Percentiles rank a stretch among this genome's conserved stretches.
These are phyloP conservation scores for Palloptera scutellata DNA, from an alignment of 2,888 invertebrate genomes.

Conservation along the genomic window DNA sequence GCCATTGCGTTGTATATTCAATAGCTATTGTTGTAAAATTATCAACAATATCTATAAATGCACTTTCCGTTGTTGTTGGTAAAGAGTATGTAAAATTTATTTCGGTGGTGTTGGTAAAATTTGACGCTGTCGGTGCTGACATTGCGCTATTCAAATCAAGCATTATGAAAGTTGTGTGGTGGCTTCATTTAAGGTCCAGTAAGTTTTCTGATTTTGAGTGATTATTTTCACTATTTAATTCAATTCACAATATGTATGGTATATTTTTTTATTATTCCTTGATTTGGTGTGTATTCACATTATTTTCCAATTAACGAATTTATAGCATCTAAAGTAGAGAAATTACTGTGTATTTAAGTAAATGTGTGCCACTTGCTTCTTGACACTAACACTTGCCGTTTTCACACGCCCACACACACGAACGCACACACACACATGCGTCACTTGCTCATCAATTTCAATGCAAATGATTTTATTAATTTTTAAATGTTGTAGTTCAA, in stretches of 20 bases:
- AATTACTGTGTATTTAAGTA: too few relatives aligned
- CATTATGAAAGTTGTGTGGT: slow-evolving; percentile 24
- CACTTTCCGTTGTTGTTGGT: slow-evolving; percentile 16
- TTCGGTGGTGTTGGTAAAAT: slow-evolving; percentile 24
- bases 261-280: too few relatives aligned
- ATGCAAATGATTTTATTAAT: too few relatives aligned
- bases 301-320: too few relatives aligned
- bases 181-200: too few relatives aligned
- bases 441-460: neutral
- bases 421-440: neutral
- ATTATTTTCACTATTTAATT: too few relatives aligned
- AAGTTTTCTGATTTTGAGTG: too few relatives aligned
- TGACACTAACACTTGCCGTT: neutral
- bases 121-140: slow-evolving; percentile 27
- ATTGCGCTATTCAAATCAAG: slow-evolving; percentile 22
- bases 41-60: slow-evolving; percentile 19
- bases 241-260: too few relatives aligned
- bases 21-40: slow-evolving; percentile 14
- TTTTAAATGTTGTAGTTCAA: too few relatives aligned
- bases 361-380: neutral
- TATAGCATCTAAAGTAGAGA: too few relatives aligned
- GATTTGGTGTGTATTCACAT: too few relatives aligned
- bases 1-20: slow-evolving; percentile 20
- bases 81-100: neutral
- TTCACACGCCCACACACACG: neutral